Conservation (phyloP, 2,797 vertebrate species). For the Austrolebias charrua region DNA sequence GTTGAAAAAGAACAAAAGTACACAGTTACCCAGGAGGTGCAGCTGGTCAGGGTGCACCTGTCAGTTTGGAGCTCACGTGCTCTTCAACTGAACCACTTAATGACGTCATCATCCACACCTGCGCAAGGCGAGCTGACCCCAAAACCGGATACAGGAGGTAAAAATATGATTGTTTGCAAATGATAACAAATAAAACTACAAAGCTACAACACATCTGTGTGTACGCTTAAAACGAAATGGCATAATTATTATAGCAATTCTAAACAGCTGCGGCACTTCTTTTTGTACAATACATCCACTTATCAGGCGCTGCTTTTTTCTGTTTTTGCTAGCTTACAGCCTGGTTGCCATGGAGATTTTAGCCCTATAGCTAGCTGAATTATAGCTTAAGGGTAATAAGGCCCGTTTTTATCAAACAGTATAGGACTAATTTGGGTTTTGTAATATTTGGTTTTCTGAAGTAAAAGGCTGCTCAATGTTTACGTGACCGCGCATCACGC, state of each 20-base stretch:
- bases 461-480: background rate
- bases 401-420: too few relatives aligned
- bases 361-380: background rate
- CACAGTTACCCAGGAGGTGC: conserved; percentile 24
- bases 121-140: background rate
- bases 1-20: background rate
- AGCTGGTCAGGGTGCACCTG: background rate
- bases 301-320: background rate
- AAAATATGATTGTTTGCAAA: too few relatives aligned
- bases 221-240: too few relatives aligned
- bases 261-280: background rate
- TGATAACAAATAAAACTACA: too few relatives aligned
- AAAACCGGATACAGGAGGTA: background rate
- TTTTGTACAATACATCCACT: too few relatives aligned
- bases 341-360: background rate
- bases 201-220: too few relatives aligned
- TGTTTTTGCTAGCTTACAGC: background rate
- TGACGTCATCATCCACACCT: conserved; percentile 10
- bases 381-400: background rate
- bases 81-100: background rate
- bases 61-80: background rate
- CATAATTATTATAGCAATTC: background rate
- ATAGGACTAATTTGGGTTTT: too few relatives aligned
- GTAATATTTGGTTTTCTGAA: background rate
- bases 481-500: conserved; percentile 26